Percentiles rank a stretch among this genome's conserved stretches.
Evolutionary conservation across 2,113 vertebrate species (phyloP).

Genomic region (Tiliqua scincoides): DNA sequence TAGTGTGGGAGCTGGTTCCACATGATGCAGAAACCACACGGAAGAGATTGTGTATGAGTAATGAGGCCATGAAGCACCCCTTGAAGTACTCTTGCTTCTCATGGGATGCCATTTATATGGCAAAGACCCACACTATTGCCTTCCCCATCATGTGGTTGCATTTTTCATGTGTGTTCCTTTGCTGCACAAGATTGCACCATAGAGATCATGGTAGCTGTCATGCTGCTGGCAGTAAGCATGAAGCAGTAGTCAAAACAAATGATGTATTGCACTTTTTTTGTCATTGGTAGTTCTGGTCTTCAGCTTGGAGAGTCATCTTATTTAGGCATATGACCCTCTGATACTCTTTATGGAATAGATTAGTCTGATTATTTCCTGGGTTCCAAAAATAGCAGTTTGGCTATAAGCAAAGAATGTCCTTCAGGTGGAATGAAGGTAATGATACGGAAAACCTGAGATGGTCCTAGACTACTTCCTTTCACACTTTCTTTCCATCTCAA

Average conservation of each 20-base stretch:
- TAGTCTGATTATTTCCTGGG: background rate
- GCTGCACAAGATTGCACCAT: background rate
- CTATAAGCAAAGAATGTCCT: background rate
- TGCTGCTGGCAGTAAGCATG: too few species aligned
- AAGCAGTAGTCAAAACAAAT: too few species aligned
- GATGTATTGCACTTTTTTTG: too few species aligned
- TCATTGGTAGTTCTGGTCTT: too few species aligned
- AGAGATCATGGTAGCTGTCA: too few species aligned
- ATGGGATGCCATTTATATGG: background rate
- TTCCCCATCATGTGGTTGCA: background rate
- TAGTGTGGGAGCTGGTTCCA: background rate
- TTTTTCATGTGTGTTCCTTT: background rate
- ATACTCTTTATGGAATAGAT: too few species aligned
- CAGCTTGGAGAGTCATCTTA: too few species aligned
- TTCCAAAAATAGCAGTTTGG: background rate
- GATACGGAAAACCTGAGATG: background rate
- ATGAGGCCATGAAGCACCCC: background rate
- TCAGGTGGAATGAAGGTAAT: background rate
- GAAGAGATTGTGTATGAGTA: background rate
- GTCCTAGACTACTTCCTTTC: background rate
- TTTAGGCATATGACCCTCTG: too few species aligned
- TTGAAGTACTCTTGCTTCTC: background rate
- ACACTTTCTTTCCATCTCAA: background rate
- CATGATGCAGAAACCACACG: background rate
- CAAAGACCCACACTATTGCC: background rate